phyloP scores from a whole-genome alignment of 2,888 invertebrate species.

The Philereme transversata region DNA sequence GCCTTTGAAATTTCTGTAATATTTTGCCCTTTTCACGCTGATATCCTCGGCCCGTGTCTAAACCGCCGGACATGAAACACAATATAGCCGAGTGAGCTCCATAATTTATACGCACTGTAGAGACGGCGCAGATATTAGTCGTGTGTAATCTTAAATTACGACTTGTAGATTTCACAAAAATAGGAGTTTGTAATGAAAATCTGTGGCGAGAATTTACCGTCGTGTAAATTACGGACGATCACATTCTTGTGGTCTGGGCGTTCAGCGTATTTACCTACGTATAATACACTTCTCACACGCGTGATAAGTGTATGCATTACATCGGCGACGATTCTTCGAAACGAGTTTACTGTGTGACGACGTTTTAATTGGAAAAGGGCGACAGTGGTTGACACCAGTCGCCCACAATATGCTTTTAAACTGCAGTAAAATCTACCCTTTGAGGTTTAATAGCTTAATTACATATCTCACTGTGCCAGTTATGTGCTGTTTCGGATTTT shows the following conservation, averaged over 20 bases:
- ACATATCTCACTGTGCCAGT: constrained; percentile 2
- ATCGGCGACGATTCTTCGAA: constrained; percentile 43
- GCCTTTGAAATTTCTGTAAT: constrained; percentile 82
- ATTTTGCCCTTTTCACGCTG: constrained; percentile 83
- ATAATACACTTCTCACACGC: constrained; percentile 62
- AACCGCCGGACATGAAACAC: constrained; percentile 81
- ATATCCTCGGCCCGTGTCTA: constrained; percentile 79
- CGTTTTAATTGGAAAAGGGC: constrained; percentile 63
- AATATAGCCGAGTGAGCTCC: constrained; percentile 76
- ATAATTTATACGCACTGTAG: constrained; percentile 75
- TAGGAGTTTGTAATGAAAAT: constrained; percentile 19
- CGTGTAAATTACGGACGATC: constrained; percentile 22
- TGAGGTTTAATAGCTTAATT: constrained; percentile 31
- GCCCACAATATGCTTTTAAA: constrained; percentile 50
- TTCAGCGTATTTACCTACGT: constrained; percentile 66
- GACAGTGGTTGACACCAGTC: constrained; percentile 48
- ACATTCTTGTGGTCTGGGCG: constrained; percentile 51
- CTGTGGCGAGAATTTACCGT: constrained; percentile 12
- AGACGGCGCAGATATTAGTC: constrained; percentile 63
- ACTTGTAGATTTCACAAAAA: constrained; percentile 31
- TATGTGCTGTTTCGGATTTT: constrained; percentile 5
- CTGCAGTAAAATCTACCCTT: constrained; percentile 36
- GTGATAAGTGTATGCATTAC: constrained; percentile 54
- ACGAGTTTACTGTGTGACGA: constrained; percentile 64
- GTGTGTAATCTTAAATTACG: constrained; percentile 64